Conservation (phyloP, 2,113 vertebrate species). For the Dissostichus mawsoni region DNA sequence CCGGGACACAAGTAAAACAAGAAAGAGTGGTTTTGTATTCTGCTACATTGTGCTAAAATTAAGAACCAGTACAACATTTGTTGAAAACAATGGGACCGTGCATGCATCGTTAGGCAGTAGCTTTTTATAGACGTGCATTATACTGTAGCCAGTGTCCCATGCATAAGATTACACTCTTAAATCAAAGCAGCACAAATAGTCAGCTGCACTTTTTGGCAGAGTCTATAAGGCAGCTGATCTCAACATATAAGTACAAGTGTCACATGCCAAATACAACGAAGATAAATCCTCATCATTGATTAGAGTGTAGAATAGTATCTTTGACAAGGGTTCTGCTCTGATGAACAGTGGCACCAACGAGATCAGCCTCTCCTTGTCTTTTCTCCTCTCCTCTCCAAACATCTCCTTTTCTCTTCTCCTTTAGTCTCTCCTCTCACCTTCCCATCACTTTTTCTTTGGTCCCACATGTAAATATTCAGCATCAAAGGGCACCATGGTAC, state of each 20-base stretch:
- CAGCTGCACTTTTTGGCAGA: too few relatives aligned
- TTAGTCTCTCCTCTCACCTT: slow-evolving; percentile 31
- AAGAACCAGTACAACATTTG: not conserved
- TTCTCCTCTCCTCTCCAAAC: too few relatives aligned
- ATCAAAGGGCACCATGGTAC: slow-evolving; percentile 84
- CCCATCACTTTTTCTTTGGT: slow-evolving; percentile 61
- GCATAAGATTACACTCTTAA: not conserved
- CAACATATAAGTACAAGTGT: not conserved
- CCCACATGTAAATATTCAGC: slow-evolving; percentile 57
- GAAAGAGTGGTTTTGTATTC: not conserved
- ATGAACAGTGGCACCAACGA: not conserved
- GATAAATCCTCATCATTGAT: not conserved
- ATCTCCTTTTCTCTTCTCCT: not conserved
- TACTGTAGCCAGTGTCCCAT: not conserved
- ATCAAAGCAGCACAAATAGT: not conserved
- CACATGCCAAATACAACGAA: not conserved
- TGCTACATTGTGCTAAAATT: not conserved
- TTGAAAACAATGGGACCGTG: not conserved
- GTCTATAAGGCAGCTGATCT: not conserved
- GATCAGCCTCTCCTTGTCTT: not conserved
- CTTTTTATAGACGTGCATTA: not conserved
- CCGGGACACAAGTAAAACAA: slow-evolving; percentile 16
- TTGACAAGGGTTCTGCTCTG: not conserved
- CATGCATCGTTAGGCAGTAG: not conserved
- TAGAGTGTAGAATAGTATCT: not conserved